phyloP scores from a whole-genome alignment of 2,888 invertebrate species.

The Penaeus monodon region DNA sequence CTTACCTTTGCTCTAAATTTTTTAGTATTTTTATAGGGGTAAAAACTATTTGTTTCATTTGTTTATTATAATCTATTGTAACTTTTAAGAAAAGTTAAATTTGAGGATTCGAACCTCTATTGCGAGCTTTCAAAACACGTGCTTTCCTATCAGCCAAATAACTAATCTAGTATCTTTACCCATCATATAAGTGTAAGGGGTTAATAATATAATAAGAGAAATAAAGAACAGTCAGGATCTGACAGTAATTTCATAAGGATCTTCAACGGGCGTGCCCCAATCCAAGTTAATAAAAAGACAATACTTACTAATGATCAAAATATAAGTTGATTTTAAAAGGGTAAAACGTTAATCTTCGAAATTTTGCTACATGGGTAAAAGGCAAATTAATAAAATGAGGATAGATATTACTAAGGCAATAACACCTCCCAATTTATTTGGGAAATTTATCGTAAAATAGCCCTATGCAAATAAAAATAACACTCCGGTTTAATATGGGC shows the following conservation, averaged over 20 bases:
- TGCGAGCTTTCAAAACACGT: conserved; percentile 80
- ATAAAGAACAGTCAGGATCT: conserved; percentile 76
- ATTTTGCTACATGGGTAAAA: conserved; percentile 74
- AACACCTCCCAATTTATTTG: no score
- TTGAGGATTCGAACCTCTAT: conserved; percentile 75
- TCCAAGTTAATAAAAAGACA: conserved; percentile 79
- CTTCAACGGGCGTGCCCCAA: conserved; percentile 80
- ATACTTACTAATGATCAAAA: conserved; percentile 74
- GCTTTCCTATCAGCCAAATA: conserved; percentile 78
- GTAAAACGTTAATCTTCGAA: conserved; percentile 76
- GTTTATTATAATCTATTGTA: no score
- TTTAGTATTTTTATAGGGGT: no score
- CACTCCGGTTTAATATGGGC: no score
- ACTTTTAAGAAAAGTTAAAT: no score
- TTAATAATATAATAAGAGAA: conserved; percentile 76
- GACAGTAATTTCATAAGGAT: no score
- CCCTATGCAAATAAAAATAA: no score
- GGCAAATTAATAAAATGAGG: conserved; percentile 79
- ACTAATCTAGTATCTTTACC: conserved; percentile 72
- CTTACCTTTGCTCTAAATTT: conserved; percentile 77
- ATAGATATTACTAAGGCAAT: no score
- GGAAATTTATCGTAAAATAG: no score
- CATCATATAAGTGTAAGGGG: conserved; percentile 73
- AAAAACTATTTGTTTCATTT: no score
- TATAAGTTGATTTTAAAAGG: conserved; percentile 69